Base-by-base conservation (phyloP, 2,888 invertebrate species). In the Ethmia dodecea region DNA sequence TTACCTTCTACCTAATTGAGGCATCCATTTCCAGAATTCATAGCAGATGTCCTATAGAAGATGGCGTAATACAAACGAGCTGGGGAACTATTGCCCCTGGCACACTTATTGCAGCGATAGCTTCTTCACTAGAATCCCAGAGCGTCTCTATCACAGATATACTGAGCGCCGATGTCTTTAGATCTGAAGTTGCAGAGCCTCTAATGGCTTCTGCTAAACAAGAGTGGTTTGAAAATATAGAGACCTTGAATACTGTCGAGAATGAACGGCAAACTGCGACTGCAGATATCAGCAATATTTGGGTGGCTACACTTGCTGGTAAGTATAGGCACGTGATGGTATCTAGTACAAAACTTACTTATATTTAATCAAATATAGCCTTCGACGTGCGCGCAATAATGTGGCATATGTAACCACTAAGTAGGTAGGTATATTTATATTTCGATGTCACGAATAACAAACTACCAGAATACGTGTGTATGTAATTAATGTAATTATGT, bases 241-340 rank as follows among this genome's bases (percentile, higher is more conserved):
- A 78, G 40, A 70, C 72, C 1, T 49, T 79, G 13, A 55, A 55
- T 24, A 45, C 45, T 3, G 42, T 43, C 11, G 34, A 44, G 12
- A 45, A 41, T 29, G 47, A 57, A 34, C 44, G 53, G 28, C 55
- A 59, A 31, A 47, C 43, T 2, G 56, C 62, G 15, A 54, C 55
- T 2, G 55, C 61, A 4, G 72, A 74, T 46, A 76, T 91, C 11
- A 88, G 89, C 45, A 91, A 90, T 49, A 59, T 88, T 28, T 90
- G 89, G 88, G 87, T 89, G 8, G 87, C 91, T 8, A 90, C 91
- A 3, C 55, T 90, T 14, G 86, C 89, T 52, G 90, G 90, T 88
- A 64, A 43, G 43, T 31, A 10, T 6, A 22, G n/a, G n/a, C 9
- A n/a, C 22, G n/a, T n/a, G n/a, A n/a, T n/a, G n/a, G n/a, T n/a